phyloP scores from a whole-genome alignment of 2,797 vertebrate genomes.

The Pseudomugil gertrudae region DNA sequence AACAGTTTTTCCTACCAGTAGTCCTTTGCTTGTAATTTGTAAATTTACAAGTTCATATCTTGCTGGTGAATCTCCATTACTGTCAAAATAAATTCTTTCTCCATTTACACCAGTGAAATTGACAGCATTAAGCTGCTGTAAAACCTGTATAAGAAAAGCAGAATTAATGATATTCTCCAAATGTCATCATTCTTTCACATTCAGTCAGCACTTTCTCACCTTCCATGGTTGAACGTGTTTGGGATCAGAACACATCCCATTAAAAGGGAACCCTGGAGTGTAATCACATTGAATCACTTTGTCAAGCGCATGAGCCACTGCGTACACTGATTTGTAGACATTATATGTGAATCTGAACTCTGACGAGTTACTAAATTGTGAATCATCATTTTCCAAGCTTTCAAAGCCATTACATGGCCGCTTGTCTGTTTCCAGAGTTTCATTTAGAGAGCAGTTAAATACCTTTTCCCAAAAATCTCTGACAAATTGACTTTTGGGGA shows the following conservation, averaged over 20 bases:
- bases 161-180: neutral
- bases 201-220: constrained; percentile 68
- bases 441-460: constrained; percentile 75
- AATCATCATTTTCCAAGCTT: constrained; percentile 76
- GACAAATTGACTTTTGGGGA: constrained; percentile 76
- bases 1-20: constrained; percentile 71
- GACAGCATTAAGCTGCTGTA: constrained; percentile 75
- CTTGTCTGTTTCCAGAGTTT: constrained; percentile 16
- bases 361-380: constrained; percentile 82
- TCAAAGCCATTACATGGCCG: constrained; percentile 79
- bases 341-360: constrained; percentile 83
- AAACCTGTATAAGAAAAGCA: constrained; percentile 66
- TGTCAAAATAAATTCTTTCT: constrained; percentile 81
- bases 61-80: constrained; percentile 81
- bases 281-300: constrained; percentile 73
- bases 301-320: constrained; percentile 78
- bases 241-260: constrained; percentile 61
- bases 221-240: constrained; percentile 83
- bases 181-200: neutral
- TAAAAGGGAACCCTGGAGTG: constrained; percentile 56
- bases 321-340: constrained; percentile 80
- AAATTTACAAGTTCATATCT: constrained; percentile 86
- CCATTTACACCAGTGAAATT: constrained; percentile 78
- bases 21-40: constrained; percentile 69
- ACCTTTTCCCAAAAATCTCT: constrained; percentile 80